phyloP scores from a whole-genome alignment of 2,888 invertebrate species.

The Ennomos fuscantarius region DNA sequence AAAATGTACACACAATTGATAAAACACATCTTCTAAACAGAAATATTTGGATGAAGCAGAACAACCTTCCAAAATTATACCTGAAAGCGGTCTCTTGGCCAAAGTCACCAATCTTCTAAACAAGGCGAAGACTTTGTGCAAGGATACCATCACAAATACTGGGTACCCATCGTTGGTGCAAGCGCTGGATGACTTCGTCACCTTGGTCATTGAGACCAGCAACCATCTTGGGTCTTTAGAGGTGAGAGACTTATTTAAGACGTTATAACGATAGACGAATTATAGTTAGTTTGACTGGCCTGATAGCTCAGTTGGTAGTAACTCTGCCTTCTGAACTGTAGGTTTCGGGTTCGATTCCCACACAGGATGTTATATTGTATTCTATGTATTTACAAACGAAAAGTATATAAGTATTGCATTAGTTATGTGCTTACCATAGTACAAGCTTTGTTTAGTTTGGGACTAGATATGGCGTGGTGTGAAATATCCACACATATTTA shows the following conservation, averaged over 20 bases:
- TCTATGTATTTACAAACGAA: too few relatives aligned
- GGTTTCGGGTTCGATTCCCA: too few relatives aligned
- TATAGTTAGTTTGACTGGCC: too few relatives aligned
- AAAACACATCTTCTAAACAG: conserved; percentile 46
- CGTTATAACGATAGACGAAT: too few relatives aligned
- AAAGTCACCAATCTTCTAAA: conserved; percentile 77
- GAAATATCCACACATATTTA: too few relatives aligned
- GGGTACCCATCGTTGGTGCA: conserved; percentile 87
- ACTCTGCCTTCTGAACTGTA: too few relatives aligned
- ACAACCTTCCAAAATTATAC: conserved; percentile 52
- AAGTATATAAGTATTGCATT: too few relatives aligned
- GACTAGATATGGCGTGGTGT: too few relatives aligned
- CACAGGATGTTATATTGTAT: too few relatives aligned
- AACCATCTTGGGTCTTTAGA: conserved; percentile 88
- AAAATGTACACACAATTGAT: background rate
- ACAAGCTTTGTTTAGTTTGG: too few relatives aligned
- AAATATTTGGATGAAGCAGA: conserved; percentile 76
- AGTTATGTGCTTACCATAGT: too few relatives aligned
- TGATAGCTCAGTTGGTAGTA: too few relatives aligned
- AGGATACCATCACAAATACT: conserved; percentile 84
- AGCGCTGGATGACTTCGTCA: conserved; percentile 87
- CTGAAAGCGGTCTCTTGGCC: conserved; percentile 64
- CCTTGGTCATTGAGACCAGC: conserved; percentile 87
- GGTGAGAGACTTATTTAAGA: conserved; percentile 57
- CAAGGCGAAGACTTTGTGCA: conserved; percentile 87